Evolutionary conservation across 2,113 vertebrate species (phyloP).

Genomic region (Epinephelus fuscoguttatus): DNA sequence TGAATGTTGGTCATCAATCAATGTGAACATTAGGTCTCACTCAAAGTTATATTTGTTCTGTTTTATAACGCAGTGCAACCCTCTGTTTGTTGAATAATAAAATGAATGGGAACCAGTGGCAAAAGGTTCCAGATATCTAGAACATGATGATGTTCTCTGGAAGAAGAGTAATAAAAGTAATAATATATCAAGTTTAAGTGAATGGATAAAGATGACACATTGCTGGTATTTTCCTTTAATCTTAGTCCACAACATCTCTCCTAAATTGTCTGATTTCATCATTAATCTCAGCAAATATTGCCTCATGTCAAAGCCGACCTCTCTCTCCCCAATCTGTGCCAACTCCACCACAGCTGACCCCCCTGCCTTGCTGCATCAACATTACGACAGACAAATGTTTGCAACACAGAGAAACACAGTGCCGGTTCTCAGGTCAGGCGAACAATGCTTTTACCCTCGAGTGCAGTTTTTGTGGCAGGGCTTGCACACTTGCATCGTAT

Average conservation of each 20-base stretch:
- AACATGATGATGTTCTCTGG: background rate
- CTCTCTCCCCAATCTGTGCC: background rate
- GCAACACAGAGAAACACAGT: slow-evolving; percentile 1
- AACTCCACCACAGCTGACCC: slow-evolving; percentile 20
- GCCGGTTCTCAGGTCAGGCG: slow-evolving; percentile 7
- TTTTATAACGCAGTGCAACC: slow-evolving; percentile 1
- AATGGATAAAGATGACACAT: background rate
- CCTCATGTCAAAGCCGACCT: background rate
- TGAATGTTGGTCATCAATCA: slow-evolving; percentile 20
- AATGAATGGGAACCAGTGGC: slow-evolving; percentile 7
- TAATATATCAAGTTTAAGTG: background rate
- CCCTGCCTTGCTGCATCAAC: slow-evolving; percentile 1
- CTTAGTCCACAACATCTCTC: background rate
- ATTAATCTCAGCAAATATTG: slow-evolving; percentile 6
- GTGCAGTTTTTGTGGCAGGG: slow-evolving; percentile 95
- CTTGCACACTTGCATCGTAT: slow-evolving; percentile 87
- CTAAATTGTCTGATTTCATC: slow-evolving; percentile 1
- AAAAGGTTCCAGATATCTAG: background rate
- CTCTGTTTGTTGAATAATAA: background rate
- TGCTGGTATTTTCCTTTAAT: background rate
- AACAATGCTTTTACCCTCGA: slow-evolving; percentile 87
- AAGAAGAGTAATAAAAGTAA: background rate
- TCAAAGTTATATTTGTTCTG: slow-evolving; percentile 1
- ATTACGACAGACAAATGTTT: slow-evolving; percentile 44
- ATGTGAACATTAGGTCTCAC: slow-evolving; percentile 9